Evolutionary conservation across 2,797 vertebrate species (phyloP), one percentile per base, ranked within the genome.

Genomic region (Anas georgica): DNA sequence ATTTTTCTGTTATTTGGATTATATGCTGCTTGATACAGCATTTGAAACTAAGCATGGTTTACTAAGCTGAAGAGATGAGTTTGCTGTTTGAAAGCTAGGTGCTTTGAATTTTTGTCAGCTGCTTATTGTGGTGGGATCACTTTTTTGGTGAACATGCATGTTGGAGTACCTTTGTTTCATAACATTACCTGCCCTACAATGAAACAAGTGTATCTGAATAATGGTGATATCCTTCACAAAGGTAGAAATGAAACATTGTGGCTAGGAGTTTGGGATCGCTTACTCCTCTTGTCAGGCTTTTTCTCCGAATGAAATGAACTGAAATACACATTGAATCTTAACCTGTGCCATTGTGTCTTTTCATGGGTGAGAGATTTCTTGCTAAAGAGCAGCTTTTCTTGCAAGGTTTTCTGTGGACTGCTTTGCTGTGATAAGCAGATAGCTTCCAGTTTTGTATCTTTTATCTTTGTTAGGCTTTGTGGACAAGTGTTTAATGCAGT

Each of bases 81-180:
- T 90, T 87, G 26, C 75, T 26, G 35, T 72, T 85, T 79, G 54
- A 45, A 80, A 60, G 6, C 29, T 22, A 76, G 20, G 17, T 62
- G 29, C 7, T 26, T 74, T 78, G 22, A 72, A 29, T 83, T 91
- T 89, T 68, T 92, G 17, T 85, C 48, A 64, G 25, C 12, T 84
- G 11, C 2, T 0, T 43, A 3, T 41, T 81, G 15, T 45, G 4
- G 74, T 86, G 63, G 31, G 14, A 41, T 15, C 45, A 9, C 1
- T 15, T 83, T 1, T 12, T 23, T 54, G 33, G 64, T 64, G 37
- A 68, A n/a, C 45, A 50, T 2, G 6, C 6, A 21, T 81, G 39
- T 26, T 10, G 1, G 15, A 60, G 16, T 43, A 17, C 75, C 31
- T 64, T 67, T 70, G 37, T 62, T 83, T 91, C 7, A 7, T 68